Conservation (phyloP, 2,113 vertebrate species). For the Poecile atricapillus region DNA sequence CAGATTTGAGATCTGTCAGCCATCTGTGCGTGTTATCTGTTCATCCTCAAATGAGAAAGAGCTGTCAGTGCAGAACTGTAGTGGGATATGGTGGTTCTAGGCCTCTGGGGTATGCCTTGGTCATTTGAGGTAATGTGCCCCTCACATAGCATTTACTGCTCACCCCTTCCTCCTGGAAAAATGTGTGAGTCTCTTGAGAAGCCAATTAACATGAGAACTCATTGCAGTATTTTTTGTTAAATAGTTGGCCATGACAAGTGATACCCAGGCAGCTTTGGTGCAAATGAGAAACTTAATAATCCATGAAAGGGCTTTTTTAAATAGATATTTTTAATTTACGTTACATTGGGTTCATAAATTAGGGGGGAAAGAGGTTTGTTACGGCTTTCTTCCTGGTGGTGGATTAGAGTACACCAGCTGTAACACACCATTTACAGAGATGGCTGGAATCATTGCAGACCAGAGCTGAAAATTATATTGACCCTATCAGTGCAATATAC, state of each 20-base stretch:
- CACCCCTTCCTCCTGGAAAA: not conserved
- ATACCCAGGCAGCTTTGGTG: not conserved
- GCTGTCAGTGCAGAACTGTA: not conserved
- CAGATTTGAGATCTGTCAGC: not conserved
- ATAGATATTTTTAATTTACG: not conserved
- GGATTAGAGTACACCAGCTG: not conserved
- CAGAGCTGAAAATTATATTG: not conserved
- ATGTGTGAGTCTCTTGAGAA: not conserved
- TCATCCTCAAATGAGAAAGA: not conserved
- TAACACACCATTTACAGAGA: not conserved
- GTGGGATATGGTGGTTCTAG: not conserved
- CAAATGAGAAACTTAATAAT: conserved; percentile 2
- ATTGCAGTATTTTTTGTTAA: not conserved
- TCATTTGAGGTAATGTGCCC: not conserved
- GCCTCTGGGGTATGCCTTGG: not conserved
- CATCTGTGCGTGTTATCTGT: conserved; percentile 22
- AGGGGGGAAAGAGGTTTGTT: not conserved
- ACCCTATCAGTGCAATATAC: not conserved
- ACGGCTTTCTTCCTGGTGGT: not conserved
- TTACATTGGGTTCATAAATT: not conserved
- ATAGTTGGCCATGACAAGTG: not conserved
- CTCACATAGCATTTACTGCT: not conserved
- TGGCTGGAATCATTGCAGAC: not conserved
- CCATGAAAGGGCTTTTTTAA: not conserved
- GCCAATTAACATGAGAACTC: not conserved